Evolutionary conservation across 2,888 invertebrate genomes (phyloP).

Genomic region (Cheilosia grossa): DNA sequence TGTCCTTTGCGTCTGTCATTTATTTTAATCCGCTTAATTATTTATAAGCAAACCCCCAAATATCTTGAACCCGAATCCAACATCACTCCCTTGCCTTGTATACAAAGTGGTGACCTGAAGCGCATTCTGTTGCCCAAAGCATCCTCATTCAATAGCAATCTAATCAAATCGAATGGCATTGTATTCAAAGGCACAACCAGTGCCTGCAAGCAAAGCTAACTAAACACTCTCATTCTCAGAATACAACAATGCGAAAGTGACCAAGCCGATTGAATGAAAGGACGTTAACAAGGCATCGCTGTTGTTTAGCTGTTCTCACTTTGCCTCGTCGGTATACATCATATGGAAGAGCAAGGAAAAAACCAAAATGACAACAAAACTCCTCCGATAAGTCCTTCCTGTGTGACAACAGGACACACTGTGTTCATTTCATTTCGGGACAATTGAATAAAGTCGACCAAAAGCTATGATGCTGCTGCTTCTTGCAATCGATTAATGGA

Average conservation of each 20-base stretch:
- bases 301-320: constrained; percentile 17
- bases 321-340: constrained; percentile 5
- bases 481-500: constrained; percentile 46
- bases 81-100: background rate
- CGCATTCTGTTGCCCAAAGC: constrained; percentile 39
- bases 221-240: constrained; percentile 27
- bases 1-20: too few relatives aligned
- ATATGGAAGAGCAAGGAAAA: constrained; percentile 5
- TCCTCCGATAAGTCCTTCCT: constrained; percentile 29
- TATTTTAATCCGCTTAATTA: too few relatives aligned
- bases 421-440: constrained; percentile 54
- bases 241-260: constrained; percentile 38
- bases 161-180: constrained; percentile 57
- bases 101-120: constrained; percentile 1
- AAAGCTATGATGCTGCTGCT: constrained; percentile 35
- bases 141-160: constrained; percentile 46
- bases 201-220: constrained; percentile 37
- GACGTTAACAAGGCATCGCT: constrained; percentile 24
- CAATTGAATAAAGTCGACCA: constrained; percentile 60
- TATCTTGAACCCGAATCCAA: constrained; percentile 1
- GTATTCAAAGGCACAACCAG: constrained; percentile 43
- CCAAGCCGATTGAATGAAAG: constrained; percentile 37
- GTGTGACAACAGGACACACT: constrained; percentile 25
- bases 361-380: constrained; percentile 4
- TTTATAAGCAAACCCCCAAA: background rate